phyloP scores from a whole-genome alignment of 2,797 vertebrate species.

The Graptemys geographica region DNA sequence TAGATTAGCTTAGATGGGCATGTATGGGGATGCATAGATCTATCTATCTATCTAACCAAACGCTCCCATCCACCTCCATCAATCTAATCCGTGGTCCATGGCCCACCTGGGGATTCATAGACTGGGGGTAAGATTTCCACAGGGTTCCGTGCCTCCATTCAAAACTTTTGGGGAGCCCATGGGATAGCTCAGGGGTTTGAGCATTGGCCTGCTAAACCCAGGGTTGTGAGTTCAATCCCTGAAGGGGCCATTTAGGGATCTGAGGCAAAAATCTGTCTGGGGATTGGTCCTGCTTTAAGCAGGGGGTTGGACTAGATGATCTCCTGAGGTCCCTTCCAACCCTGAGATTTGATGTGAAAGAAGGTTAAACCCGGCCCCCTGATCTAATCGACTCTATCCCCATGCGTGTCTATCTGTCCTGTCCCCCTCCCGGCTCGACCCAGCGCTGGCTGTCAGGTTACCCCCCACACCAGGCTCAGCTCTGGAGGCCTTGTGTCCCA shows the following conservation, averaged over 20 bases:
- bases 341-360: not conserved
- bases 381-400: not conserved
- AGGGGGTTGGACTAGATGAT: no score
- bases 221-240: no score
- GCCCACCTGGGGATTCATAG: not conserved
- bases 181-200: no score
- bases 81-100: not conserved
- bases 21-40: no score
- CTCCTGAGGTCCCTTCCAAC: no score
- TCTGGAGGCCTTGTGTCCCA: slow-evolving; percentile 67
- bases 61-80: not conserved
- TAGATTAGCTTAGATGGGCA: no score
- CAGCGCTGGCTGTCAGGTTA: not conserved
- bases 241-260: no score
- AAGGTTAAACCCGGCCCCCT: not conserved
- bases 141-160: not conserved
- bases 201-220: no score
- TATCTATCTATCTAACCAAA: not conserved
- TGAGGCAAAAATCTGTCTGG: no score
- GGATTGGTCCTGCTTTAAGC: no score
- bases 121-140: no score
- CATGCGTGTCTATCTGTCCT: rapidly evolving
- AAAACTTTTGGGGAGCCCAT: not conserved
- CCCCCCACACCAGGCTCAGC: slow-evolving; percentile 32
- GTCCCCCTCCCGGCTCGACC: not conserved